Evolutionary conservation across 2,113 vertebrate species (phyloP).

Genomic region (Thamnophis sirtalis): DNA sequence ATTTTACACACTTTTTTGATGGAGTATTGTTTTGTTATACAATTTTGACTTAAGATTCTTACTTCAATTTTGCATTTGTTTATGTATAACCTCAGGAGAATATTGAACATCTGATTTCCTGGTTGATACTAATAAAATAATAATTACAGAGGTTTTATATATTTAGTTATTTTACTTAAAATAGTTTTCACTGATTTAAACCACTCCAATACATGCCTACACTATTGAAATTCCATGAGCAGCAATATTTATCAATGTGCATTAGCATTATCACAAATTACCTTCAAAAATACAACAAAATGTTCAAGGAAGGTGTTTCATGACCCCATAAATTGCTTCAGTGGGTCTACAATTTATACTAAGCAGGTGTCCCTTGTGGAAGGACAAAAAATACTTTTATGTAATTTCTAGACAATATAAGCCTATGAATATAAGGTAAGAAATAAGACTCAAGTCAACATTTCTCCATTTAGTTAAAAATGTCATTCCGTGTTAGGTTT

Average conservation of each 20-base stretch:
- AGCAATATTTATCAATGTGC: no score
- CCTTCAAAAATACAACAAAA: neutral
- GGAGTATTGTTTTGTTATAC: constrained; percentile 80
- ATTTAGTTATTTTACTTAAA: constrained; percentile 65
- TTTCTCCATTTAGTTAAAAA: neutral
- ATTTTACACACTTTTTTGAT: constrained; percentile 79
- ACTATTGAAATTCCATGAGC: neutral
- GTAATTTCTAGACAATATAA: neutral
- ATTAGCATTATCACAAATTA: neutral
- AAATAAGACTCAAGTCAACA: neutral
- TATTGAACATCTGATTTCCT: constrained; percentile 78
- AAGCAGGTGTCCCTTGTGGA: neutral
- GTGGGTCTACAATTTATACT: neutral
- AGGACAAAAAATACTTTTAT: neutral
- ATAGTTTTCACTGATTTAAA: constrained; percentile 5
- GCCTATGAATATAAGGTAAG: neutral
- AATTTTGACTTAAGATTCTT: constrained; percentile 77
- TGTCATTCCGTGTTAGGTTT: neutral
- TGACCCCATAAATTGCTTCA: neutral
- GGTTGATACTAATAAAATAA: constrained; percentile 82
- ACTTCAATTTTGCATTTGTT: constrained; percentile 76
- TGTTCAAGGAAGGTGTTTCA: neutral
- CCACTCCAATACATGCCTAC: neutral
- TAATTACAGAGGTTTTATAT: constrained; percentile 82
- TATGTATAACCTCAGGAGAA: constrained; percentile 77